Conservation (phyloP, 2,797 vertebrate genomes). For the Labeo calbasu region DNA sequence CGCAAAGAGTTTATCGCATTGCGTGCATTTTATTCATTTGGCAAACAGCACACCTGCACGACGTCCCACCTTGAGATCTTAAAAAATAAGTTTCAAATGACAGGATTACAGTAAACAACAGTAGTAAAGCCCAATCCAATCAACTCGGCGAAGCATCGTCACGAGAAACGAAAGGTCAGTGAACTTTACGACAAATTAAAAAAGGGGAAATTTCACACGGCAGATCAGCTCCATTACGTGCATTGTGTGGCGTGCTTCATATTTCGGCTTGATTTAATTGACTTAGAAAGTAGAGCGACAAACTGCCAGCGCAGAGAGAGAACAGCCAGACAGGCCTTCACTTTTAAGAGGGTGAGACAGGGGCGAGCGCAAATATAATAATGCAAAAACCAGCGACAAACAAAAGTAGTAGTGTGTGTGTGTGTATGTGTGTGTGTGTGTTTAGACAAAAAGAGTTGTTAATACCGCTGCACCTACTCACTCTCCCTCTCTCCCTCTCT, state of each 20-base stretch:
- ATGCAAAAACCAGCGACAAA: constrained; percentile 79
- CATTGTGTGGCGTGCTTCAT: constrained; percentile 5
- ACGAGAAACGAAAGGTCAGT: constrained; percentile 29
- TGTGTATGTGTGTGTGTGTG: constrained; percentile 61
- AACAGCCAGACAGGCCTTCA: constrained; percentile 48
- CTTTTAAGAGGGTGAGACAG: constrained; percentile 56
- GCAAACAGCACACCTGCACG: not conserved
- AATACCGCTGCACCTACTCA: constrained; percentile 69
- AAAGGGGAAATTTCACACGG: not conserved
- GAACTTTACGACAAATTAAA: constrained; percentile 38
- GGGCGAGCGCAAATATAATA: constrained; percentile 74
- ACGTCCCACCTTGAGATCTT: not conserved
- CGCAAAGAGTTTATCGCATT: constrained; percentile 9
- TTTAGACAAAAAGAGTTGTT: constrained; percentile 85
- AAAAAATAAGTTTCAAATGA: not conserved
- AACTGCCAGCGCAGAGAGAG: constrained; percentile 43
- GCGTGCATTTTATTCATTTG: constrained; percentile 8
- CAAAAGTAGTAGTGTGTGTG: constrained; percentile 64
- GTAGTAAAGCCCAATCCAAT: constrained; percentile 38
- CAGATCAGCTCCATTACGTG: constrained; percentile 6
- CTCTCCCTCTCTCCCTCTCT: constrained; percentile 36
- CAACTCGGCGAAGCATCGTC: not conserved
- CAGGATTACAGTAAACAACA: constrained; percentile 34
- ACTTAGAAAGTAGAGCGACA: constrained; percentile 30
- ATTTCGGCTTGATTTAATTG: constrained; percentile 51